phyloP scores from a whole-genome alignment of 30 jellyfish, hydroid and myxozoan genomes.

The Rhopilema esculentum region DNA sequence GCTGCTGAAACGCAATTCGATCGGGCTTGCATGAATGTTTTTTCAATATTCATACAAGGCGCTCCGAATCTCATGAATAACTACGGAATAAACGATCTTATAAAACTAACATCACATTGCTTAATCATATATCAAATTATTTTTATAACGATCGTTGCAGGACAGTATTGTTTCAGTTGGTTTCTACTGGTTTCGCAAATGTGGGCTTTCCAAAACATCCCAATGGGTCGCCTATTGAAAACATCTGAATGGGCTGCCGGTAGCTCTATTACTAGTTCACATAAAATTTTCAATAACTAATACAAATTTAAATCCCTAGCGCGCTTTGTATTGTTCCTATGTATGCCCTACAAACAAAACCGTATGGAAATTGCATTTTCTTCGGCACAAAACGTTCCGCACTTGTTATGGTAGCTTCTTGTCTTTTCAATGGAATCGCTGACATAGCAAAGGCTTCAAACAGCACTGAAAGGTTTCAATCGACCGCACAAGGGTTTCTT shows the following conservation, averaged over 20 bases:
- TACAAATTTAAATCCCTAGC: constrained; percentile 65
- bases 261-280: constrained; percentile 40
- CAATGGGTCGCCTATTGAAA: constrained; percentile 33
- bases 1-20: no score
- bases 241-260: constrained; percentile 45
- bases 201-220: not conserved
- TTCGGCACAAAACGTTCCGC: constrained; percentile 49
- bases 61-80: not conserved
- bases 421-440: constrained; percentile 59
- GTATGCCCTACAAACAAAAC: constrained; percentile 65
- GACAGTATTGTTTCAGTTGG: not conserved
- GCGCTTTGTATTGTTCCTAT: constrained; percentile 25
- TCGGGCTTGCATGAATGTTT: no score
- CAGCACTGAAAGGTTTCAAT: constrained; percentile 47
- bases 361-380: constrained; percentile 29
- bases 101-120: not conserved
- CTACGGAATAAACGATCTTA: not conserved
- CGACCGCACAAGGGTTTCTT: constrained; percentile 76
- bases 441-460: constrained; percentile 72
- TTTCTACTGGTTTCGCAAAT: constrained; percentile 2
- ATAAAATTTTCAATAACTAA: constrained; percentile 36
- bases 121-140: not conserved
- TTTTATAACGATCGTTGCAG: not conserved
- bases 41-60: not conserved
- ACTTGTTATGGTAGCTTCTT: constrained; percentile 35